Evolutionary conservation across 2,888 invertebrate species (phyloP).

Genomic region (Halocaridina rubra): DNA sequence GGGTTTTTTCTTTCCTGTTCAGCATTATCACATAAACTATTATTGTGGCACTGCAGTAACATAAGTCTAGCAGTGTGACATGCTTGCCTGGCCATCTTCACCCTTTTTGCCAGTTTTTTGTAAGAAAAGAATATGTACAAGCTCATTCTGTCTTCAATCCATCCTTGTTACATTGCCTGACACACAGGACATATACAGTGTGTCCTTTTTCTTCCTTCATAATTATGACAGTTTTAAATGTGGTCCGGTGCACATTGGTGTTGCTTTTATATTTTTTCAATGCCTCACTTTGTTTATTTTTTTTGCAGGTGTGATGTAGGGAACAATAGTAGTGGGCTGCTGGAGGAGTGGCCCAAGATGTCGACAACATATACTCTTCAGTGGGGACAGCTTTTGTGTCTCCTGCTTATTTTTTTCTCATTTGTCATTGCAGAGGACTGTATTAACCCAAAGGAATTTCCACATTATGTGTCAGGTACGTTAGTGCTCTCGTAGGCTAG

Average conservation of each 20-base stretch:
- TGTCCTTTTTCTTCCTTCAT: too few relatives aligned
- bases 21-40: too few relatives aligned
- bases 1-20: too few relatives aligned
- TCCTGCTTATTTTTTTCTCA: not conserved
- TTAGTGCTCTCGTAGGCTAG: not conserved
- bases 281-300: not conserved
- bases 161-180: too few relatives aligned
- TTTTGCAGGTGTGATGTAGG: slow-evolving; percentile 50
- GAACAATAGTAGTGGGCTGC: slow-evolving; percentile 16
- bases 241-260: too few relatives aligned
- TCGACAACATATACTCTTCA: not conserved
- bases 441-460: not conserved
- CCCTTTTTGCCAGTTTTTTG: too few relatives aligned
- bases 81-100: too few relatives aligned
- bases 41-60: too few relatives aligned
- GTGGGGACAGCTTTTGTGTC: slow-evolving; percentile 17
- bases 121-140: too few relatives aligned
- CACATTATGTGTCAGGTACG: slow-evolving; percentile 21
- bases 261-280: not conserved
- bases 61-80: too few relatives aligned
- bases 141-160: too few relatives aligned
- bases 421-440: slow-evolving; percentile 11
- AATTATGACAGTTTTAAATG: too few relatives aligned
- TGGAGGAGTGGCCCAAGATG: slow-evolving; percentile 33
- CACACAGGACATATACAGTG: not conserved